Base-by-base conservation (phyloP, 2,888 invertebrate genomes). In the Latrodectus elegans region DNA sequence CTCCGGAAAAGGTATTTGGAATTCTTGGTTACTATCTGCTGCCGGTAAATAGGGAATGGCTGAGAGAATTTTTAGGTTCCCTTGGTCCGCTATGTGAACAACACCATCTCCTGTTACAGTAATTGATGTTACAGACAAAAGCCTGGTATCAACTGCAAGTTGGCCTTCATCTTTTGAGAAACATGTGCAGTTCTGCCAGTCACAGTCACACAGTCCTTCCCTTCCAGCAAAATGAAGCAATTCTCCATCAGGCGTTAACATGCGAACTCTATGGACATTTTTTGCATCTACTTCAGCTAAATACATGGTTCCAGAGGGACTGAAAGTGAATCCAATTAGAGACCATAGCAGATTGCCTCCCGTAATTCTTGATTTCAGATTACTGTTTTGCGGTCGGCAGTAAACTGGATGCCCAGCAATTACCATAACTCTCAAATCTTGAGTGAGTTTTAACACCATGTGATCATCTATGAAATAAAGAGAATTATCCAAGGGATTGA, bases 281-380 rank as follows among this genome's bases (percentile, higher is more conserved):
- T 98, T 97, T 0, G 97, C 97, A 92, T 99, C 98, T 91, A 97
- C 97, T 92, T 99, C 99, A 0, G 98, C 97, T 0, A 99, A 96
- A 91, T 95, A 99, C 17, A 99, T 93, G 91, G 97, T 95, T 4
- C 99, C 99, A 14, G 97, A 92, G 4, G 92, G 92, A 68, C 92
- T 97, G 90, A 99, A 98, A 0, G 97, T 96, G 80, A 99, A 96
- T 91, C 97, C 97, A 91, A 98, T 97, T 0, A 98, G 97, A 95
- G 97, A 96, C 53, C 93, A 97, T 52, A 99, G 93, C 0, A 96
- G 96, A 0, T 97, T 97, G 90, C 97, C 97, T 0, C 97, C 96
- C 0, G 97, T 83, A 15, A 83, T 81, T 55, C 91, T 14, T 91
- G 91, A 88, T 91, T 91, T 65, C 90, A 90, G 12, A 91, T 92